phyloP scores from a whole-genome alignment of 1,140 invertebrate species.

The Trachymyrmex cornetzi region DNA sequence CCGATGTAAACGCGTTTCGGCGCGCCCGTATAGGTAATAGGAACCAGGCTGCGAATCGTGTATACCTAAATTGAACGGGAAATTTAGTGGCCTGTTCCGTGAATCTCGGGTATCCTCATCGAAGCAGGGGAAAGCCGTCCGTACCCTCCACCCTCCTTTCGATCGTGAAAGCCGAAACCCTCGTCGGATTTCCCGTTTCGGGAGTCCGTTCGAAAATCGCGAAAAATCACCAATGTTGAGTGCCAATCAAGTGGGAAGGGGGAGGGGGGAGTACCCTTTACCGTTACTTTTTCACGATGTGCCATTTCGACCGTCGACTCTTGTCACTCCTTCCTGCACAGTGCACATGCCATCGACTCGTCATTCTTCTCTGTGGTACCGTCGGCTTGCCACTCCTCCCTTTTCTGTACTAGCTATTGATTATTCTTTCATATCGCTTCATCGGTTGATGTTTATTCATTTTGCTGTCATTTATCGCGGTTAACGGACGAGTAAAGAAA shows the following conservation, averaged over 20 bases:
- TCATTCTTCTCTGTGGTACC: constrained; percentile 28
- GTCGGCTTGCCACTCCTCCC: neutral
- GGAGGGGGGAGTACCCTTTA: neutral
- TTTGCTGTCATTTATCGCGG: constrained; percentile 19
- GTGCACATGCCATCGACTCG: constrained; percentile 13
- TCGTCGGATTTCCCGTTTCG: constrained; percentile 51
- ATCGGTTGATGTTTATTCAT: constrained; percentile 36
- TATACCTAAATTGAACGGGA: constrained; percentile 84
- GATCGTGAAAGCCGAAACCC: constrained; percentile 64
- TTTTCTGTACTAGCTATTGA: constrained; percentile 16
- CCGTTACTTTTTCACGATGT: constrained; percentile 33
- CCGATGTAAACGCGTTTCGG: constrained; percentile 45
- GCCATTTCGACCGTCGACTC: constrained; percentile 40
- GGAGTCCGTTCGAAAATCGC: constrained; percentile 49
- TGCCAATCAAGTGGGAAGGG: constrained; percentile 56
- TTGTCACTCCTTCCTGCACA: constrained; percentile 23
- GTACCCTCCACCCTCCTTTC: constrained; percentile 39
- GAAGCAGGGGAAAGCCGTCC: constrained; percentile 37
- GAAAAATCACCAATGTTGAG: constrained; percentile 43
- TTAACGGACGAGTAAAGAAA: neutral
- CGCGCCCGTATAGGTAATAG: constrained; percentile 33
- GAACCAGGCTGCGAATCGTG: constrained; percentile 71
- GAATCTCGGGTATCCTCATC: constrained; percentile 80
- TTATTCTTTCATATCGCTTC: constrained; percentile 36
- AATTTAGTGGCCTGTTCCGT: constrained; percentile 84